Evolutionary conservation across 1,140 invertebrate genomes (phyloP), one percentile per base, ranked within the genome.

Genomic region (Doryteuthis pealeii): DNA sequence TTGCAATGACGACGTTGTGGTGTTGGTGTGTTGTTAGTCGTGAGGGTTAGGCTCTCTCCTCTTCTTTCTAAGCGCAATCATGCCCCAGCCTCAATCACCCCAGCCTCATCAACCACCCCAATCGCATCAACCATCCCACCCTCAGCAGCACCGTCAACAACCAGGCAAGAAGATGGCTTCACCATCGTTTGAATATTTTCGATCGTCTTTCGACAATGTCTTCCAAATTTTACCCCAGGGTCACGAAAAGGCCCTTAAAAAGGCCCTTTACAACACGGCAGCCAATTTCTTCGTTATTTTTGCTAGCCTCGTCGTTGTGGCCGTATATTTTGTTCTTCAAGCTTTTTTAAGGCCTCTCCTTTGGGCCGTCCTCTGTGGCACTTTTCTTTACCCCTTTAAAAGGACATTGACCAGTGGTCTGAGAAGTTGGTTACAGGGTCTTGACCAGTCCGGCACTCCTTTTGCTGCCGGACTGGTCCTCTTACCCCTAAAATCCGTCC

Each of bases 301-400:
- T 32, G 84, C 82, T 14, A 79, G 80, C 73, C 80, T 77, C 49
- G 82, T 82, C 6, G 77, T 79, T 12, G 74, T 87, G 81, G 93
- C 94, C 5, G 90, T 97, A 22, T 96, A 95, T 84, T 91, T 93
- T 76, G 93, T 96, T 68, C 87, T 98, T 6, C 93, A 94, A 83
- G 95, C 96, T 0, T 99, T 98, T 88, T 91, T 98, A 26, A 93
- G 95, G 81, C 95, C 96, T 0, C 84, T 99, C 43, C 90, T 98
- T 74, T 99, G 96, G 96, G 96, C 96, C 5, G 88, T 98, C 67
- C 87, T 99, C 22, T 95, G 95, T 85, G 95, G 95, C 18, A 94
- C 94, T 12, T 93, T 96, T 45, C 89, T 98, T 32, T 94, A 96
- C 87, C 95, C 95, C 0, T 93, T 96, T 79, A 98, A 98, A 83